phyloP scores from a whole-genome alignment of 2,888 invertebrate genomes.

The Leptarthrus brevirostris region DNA sequence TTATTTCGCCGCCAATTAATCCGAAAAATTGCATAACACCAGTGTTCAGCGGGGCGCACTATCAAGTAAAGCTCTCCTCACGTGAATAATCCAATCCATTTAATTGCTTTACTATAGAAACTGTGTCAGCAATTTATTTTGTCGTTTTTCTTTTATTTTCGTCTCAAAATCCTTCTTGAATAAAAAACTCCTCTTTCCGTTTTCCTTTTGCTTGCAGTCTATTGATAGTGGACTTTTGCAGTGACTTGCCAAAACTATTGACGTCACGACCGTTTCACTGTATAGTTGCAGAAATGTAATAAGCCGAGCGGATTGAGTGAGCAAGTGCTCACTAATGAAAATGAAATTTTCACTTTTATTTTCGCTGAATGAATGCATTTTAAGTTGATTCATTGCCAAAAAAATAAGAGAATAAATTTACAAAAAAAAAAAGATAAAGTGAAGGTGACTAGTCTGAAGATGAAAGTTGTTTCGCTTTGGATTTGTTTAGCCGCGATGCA shows the following conservation, averaged over 20 bases:
- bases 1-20: too few species aligned
- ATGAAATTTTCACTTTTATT: conserved; percentile 41
- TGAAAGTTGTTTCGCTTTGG: conserved; percentile 28
- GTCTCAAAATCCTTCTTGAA: neutral
- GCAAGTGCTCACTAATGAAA: conserved; percentile 7
- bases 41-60: too few species aligned
- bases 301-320: neutral
- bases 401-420: conserved; percentile 20
- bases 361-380: conserved; percentile 42
- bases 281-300: neutral
- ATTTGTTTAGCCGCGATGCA: neutral
- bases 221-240: conserved; percentile 29
- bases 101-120: conserved; percentile 44
- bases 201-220: conserved; percentile 1
- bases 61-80: conserved; percentile 16
- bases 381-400: conserved; percentile 23
- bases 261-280: conserved; percentile 1
- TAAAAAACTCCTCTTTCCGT: neutral
- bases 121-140: conserved; percentile 38
- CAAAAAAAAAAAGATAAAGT: conserved; percentile 5
- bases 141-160: conserved; percentile 2
- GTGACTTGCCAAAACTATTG: conserved; percentile 26
- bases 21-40: too few species aligned
- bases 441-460: conserved; percentile 31
- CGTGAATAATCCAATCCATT: conserved; percentile 36